Conservation (phyloP, 2,888 invertebrate species). For the Octonoba sinensis region DNA sequence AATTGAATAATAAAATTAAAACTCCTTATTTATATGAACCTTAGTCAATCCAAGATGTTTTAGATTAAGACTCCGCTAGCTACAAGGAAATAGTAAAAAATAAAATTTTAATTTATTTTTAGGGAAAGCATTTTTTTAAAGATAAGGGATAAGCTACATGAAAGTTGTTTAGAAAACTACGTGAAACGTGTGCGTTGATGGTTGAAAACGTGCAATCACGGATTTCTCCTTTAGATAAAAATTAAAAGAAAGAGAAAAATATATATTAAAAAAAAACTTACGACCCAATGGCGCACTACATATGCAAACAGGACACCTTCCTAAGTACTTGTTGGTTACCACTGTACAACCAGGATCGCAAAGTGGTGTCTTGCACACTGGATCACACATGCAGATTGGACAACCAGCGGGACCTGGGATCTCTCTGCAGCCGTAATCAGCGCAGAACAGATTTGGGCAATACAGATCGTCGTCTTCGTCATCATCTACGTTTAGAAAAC, state of each 20-base stretch:
- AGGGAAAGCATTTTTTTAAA: no score
- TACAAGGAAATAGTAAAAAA: no score
- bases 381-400: conserved; percentile 59
- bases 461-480: conserved; percentile 52
- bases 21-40: no score
- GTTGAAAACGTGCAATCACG: not conserved
- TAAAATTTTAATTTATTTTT: no score
- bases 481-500: conserved; percentile 25
- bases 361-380: conserved; percentile 44
- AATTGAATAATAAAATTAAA: no score
- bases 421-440: conserved; percentile 58
- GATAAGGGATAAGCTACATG: no score
- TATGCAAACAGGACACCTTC: conserved; percentile 51
- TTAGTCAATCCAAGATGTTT: no score
- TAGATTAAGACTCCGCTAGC: no score
- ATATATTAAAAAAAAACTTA: conserved; percentile 15
- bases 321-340: conserved; percentile 44
- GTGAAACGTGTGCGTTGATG: no score
- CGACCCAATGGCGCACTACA: conserved; percentile 45
- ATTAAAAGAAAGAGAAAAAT: not conserved
- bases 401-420: conserved; percentile 56
- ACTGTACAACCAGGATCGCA: conserved; percentile 56
- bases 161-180: no score
- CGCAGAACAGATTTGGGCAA: conserved; percentile 61
- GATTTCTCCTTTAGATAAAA: no score